Percentiles rank a stretch among this genome's conserved stretches.
Evolutionary conservation across 1,140 invertebrate species (phyloP).

Genomic region (Papilio helenus): DNA sequence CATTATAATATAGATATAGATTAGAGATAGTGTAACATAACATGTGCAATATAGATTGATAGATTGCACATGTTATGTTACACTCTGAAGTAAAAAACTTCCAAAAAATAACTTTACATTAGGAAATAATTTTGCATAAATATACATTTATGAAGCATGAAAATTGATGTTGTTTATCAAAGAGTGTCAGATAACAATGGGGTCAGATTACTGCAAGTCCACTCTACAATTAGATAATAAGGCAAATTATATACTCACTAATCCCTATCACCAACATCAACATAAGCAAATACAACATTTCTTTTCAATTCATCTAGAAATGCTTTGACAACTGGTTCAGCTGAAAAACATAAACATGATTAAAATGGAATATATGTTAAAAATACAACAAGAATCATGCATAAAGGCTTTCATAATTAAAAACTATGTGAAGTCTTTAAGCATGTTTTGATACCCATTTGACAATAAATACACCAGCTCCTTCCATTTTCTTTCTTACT

Average conservation of each 20-base stretch:
- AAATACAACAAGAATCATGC: slow-evolving; percentile 25
- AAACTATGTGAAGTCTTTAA: slow-evolving; percentile 6
- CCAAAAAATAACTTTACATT: too few relatives aligned
- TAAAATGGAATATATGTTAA: neutral
- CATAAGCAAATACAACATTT: slow-evolving; percentile 85
- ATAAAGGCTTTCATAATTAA: slow-evolving; percentile 2
- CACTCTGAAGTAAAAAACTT: too few relatives aligned
- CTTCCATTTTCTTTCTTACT: slow-evolving; percentile 71
- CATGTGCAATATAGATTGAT: too few relatives aligned
- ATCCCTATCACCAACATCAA: slow-evolving; percentile 87
- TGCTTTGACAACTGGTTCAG: slow-evolving; percentile 85
- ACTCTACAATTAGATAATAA: neutral
- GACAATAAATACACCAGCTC: slow-evolving; percentile 76
- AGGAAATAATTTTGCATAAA: too few relatives aligned
- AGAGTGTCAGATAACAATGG: too few relatives aligned
- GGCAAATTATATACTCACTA: slow-evolving; percentile 81
- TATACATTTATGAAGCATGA: too few relatives aligned
- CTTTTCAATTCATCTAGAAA: slow-evolving; percentile 83
- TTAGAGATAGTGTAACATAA: too few relatives aligned
- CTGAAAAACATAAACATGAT: slow-evolving; percentile 59
- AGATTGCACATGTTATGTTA: too few relatives aligned
- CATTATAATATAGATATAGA: too few relatives aligned
- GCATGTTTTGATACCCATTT: slow-evolving; percentile 57
- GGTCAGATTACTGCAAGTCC: too few relatives aligned
- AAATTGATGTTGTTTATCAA: too few relatives aligned